Percentiles rank a stretch among this genome's conserved stretches.
phyloP scores from a whole-genome alignment of 1,140 invertebrate genomes.

The Hyles euphorbiae region DNA sequence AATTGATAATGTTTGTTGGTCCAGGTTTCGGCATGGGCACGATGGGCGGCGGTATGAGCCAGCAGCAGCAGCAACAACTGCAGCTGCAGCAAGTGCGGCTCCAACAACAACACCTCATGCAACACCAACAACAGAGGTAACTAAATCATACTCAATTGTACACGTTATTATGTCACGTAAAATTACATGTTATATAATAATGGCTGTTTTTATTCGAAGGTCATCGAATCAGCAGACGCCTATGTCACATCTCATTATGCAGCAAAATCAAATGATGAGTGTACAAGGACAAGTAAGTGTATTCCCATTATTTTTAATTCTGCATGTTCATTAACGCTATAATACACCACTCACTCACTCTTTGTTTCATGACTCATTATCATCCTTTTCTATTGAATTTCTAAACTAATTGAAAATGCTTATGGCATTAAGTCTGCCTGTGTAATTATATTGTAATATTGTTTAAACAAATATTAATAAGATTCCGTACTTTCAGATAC shows the following conservation, averaged over 20 bases:
- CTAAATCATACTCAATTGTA: background rate
- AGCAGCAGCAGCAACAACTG: slow-evolving; percentile 74
- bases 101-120: slow-evolving; percentile 70
- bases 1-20: slow-evolving; percentile 9
- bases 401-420: no score
- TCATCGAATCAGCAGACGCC: slow-evolving; percentile 77
- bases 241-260: slow-evolving; percentile 75
- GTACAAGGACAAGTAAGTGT: slow-evolving; percentile 68
- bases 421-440: no score
- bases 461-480: no score
- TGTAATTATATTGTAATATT: no score
- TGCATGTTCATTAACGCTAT: no score
- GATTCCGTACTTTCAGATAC: slow-evolving; percentile 70
- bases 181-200: background rate
- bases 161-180: background rate
- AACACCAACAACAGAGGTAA: slow-evolving; percentile 71
- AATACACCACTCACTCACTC: no score
- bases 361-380: no score
- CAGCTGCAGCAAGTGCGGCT: slow-evolving; percentile 75
- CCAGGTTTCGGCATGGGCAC: slow-evolving; percentile 59
- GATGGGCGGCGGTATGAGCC: slow-evolving; percentile 51
- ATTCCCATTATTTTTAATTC: no score
- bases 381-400: no score
- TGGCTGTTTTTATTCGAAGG: slow-evolving; percentile 38
- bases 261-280: slow-evolving; percentile 76